phyloP scores from a whole-genome alignment of 2,888 invertebrate species.

The Drosophila subquinaria region DNA sequence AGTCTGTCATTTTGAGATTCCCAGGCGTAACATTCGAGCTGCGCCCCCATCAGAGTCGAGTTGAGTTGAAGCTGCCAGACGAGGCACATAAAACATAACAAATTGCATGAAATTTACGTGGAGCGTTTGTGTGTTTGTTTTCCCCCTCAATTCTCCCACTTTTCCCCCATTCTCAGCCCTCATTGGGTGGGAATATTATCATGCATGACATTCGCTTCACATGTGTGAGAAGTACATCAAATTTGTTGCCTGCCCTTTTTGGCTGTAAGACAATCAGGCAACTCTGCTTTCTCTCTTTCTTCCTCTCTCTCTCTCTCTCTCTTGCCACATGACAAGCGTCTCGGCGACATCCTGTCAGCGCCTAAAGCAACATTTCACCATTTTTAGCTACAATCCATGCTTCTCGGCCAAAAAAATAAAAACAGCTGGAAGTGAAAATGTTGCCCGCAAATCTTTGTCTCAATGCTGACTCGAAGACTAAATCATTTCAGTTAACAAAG shows the following conservation, averaged over 20 bases:
- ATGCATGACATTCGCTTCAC: constrained; percentile 69
- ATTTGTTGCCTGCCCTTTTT: constrained; percentile 54
- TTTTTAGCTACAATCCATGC: constrained; percentile 30
- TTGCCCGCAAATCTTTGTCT: constrained; percentile 16
- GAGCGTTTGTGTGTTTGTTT: constrained; percentile 45
- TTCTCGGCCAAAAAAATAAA: constrained; percentile 12
- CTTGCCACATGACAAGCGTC: constrained; percentile 44
- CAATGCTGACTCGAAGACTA: not conserved
- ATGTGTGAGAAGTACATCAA: constrained; percentile 60
- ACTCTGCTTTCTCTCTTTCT: constrained; percentile 4
- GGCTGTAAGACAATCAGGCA: constrained; percentile 67
- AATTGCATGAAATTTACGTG: constrained; percentile 83
- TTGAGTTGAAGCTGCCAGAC: constrained; percentile 30
- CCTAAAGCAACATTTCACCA: constrained; percentile 43
- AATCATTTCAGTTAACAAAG: constrained; percentile 10
- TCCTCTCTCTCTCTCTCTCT: not conserved
- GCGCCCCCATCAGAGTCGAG: constrained; percentile 38
- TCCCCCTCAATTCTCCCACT: not conserved
- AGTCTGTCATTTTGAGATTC: constrained; percentile 83
- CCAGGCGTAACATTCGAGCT: constrained; percentile 72
- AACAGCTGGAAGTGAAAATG: constrained; percentile 20
- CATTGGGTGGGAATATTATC: constrained; percentile 61
- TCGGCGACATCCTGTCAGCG: constrained; percentile 54
- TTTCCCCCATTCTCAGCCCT: not conserved
- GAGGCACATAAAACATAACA: constrained; percentile 79